phyloP scores from a whole-genome alignment of 2,797 vertebrate genomes.

The Acanthornis magna region DNA sequence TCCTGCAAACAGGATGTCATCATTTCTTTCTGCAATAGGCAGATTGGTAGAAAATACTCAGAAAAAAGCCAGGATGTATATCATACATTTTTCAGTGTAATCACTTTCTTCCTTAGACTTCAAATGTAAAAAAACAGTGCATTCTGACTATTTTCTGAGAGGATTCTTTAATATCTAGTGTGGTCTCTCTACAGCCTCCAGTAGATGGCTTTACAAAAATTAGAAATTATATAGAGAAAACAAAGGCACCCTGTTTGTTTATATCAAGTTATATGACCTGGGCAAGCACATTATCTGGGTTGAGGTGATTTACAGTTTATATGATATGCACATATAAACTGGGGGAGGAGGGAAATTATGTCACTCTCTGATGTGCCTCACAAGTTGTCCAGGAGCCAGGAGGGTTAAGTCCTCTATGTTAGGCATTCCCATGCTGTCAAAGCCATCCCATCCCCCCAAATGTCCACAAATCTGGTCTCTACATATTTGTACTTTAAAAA shows the following conservation, averaged over 20 bases:
- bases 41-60: not conserved
- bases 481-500: not conserved
- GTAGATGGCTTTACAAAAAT: not conserved
- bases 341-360: not conserved
- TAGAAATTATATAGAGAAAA: not conserved
- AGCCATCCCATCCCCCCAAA: not conserved
- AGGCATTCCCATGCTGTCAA: not conserved
- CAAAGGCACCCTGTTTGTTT: not conserved
- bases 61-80: not conserved
- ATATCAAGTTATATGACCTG: not conserved
- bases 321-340: not conserved
- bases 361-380: rapidly evolving
- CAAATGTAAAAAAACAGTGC: not conserved
- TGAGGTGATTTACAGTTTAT: not conserved
- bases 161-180: not conserved
- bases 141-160: not conserved
- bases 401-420: not conserved
- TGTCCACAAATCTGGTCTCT: not conserved
- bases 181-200: not conserved
- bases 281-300: not conserved
- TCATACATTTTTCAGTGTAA: not conserved
- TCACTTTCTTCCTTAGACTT: not conserved
- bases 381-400: not conserved
- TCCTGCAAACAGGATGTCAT: not conserved
- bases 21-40: not conserved